Evolutionary conservation across 2,888 invertebrate species (phyloP), one percentile per base, ranked within the genome.

Genomic region (Orchesellides sinensis): DNA sequence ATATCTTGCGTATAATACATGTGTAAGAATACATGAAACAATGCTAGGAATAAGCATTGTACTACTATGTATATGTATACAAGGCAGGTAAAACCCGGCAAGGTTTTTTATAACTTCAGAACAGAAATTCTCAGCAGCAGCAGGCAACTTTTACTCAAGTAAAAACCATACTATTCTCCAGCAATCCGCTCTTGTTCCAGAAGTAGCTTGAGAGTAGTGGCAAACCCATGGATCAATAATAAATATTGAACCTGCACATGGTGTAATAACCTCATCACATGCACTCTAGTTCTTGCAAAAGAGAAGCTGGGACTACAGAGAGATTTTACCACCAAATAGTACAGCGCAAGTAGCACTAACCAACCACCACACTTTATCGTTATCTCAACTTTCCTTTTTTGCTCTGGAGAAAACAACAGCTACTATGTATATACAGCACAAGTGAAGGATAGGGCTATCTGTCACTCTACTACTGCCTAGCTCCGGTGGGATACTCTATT

Each of bases 161-260:
- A 35, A 2, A 61, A 3, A 56, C 27, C 56, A 14, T 56, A 12
- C 12, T 12, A 12, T 6, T 25, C 17, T 3, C 2, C 19, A 49
- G 2, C 2, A 2, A 49, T n/a, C 19, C 49, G 5, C 49, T 49
- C 19, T 49, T 8, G 19, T n/a, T n/a, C n/a, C n/a, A n/a, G n/a
- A n/a, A n/a, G n/a, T n/a, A 17, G 19, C 49, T 8, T 49, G 23
- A 40, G 66, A 56, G 45, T 35, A 74, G 54, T 59, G 66, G 68
- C 77, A 68, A 77, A 68, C 61, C 78, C 69, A 61, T 45, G 78
- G 78, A 78, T 78, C 78, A 78, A 78, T 78, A 78, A 78, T 78
- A 69, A 78, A 78, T 78, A 78, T 78, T 78, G 78, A 78, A 69
- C 78, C 61, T 78, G 61, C 69, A 78, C 78, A 78, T 78, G 78